These are phyloP conservation scores for Entelurus aequoreus DNA, from an alignment of 2,113 vertebrate species.

Conservation along the genomic window DNA sequence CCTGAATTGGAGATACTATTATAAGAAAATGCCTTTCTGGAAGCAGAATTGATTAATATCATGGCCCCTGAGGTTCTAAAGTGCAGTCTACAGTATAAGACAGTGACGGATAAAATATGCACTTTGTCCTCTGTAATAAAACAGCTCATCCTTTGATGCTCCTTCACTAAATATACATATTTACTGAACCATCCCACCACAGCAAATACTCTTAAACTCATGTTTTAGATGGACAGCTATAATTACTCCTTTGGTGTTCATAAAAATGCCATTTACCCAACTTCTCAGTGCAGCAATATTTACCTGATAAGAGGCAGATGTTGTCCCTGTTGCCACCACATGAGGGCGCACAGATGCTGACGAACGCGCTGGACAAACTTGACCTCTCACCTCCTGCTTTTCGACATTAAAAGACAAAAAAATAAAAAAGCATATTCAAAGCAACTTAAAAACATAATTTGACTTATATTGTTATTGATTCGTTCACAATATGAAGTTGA, in stretches of 20 bases:
- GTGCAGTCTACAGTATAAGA: slow-evolving; percentile 33
- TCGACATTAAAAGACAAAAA: not conserved
- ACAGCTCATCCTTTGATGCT: slow-evolving; percentile 50
- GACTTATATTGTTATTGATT: not conserved
- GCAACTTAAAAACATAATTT: not conserved
- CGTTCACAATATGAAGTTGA: too few species aligned
- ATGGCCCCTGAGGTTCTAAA: slow-evolving; percentile 28
- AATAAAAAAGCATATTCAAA: not conserved
- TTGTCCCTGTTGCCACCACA: slow-evolving; percentile 40
- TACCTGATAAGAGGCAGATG: not conserved
- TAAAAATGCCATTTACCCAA: not conserved
- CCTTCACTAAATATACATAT: slow-evolving; percentile 32
- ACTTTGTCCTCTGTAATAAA: slow-evolving; percentile 57
- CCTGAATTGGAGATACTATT: slow-evolving; percentile 29
- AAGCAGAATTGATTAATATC: slow-evolving; percentile 23
- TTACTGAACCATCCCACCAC: slow-evolving; percentile 28
- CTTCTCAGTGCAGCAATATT: too few species aligned
- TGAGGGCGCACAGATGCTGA: slow-evolving; percentile 37
- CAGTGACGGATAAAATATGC: slow-evolving; percentile 20
- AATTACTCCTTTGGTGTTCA: slow-evolving; percentile 7
- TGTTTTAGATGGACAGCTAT: slow-evolving; percentile 12
- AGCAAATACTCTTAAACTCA: slow-evolving; percentile 49
- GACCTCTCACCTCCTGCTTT: not conserved
- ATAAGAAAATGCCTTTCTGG: slow-evolving; percentile 19
- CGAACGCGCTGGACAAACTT: not conserved